These are phyloP conservation scores for Sterrhoptilus dennistouni DNA, from an alignment of 2,113 vertebrate genomes.

Conservation along the genomic window DNA sequence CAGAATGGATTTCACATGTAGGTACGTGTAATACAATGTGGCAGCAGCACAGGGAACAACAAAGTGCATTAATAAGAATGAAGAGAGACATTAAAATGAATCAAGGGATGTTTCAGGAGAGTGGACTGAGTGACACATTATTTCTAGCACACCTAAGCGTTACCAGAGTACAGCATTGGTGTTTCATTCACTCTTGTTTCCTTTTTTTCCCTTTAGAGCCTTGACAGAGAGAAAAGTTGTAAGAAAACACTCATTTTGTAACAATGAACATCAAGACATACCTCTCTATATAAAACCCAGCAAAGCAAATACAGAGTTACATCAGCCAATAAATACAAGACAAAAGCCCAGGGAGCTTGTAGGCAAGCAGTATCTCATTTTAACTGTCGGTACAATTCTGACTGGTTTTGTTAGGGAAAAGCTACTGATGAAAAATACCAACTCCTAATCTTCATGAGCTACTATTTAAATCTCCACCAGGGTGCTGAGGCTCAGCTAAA, in stretches of 20 bases:
- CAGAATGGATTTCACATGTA: rapidly evolving
- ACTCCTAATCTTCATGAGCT: background rate
- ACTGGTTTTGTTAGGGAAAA: background rate
- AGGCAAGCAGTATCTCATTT: rapidly evolving
- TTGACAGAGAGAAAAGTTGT: background rate
- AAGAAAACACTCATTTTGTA: background rate
- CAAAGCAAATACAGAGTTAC: background rate
- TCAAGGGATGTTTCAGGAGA: background rate
- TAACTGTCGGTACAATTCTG: background rate
- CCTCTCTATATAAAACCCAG: background rate
- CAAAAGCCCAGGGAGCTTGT: background rate
- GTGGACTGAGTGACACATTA: background rate
- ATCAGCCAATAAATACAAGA: background rate
- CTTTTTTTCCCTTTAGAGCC: background rate
- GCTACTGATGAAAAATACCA: background rate
- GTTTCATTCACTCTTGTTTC: background rate
- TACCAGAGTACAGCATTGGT: background rate
- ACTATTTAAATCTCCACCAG: background rate
- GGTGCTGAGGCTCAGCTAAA: background rate
- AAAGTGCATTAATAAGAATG: background rate
- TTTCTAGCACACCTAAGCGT: background rate
- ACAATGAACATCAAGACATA: background rate
- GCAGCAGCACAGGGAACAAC: background rate
- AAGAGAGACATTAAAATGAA: background rate
- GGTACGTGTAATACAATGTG: background rate